A percentile compares a stretch with the other conserved stretches of the same genome.
phyloP scores from a whole-genome alignment of 2,113 vertebrate species.

The Tenrec ecaudatus region DNA sequence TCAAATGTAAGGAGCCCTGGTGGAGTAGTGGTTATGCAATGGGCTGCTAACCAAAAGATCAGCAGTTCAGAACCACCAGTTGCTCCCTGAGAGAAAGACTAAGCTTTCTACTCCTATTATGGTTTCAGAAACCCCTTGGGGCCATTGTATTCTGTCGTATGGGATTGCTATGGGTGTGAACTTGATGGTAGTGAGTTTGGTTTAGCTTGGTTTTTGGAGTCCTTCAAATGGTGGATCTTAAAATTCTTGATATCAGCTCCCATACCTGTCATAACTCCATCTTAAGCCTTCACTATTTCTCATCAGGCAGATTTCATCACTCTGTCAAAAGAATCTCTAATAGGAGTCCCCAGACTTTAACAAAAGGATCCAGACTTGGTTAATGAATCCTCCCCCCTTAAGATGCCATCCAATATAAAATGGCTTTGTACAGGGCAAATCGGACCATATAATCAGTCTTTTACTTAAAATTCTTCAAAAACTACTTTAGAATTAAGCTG shows the following conservation, averaged over 20 bases:
- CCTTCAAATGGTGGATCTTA: neutral
- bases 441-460: neutral
- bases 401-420: conserved; percentile 37
- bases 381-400: conserved; percentile 5
- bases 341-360: neutral
- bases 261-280: neutral
- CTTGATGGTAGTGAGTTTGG: too few relatives aligned
- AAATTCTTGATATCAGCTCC: conserved; percentile 41
- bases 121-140: too few relatives aligned
- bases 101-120: too few relatives aligned
- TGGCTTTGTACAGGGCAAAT: conserved; percentile 28
- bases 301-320: neutral
- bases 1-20: neutral
- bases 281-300: conserved; percentile 24
- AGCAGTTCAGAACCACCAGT: too few relatives aligned
- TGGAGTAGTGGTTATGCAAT: too few relatives aligned
- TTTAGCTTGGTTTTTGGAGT: too few relatives aligned
- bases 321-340: conserved; percentile 37
- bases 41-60: too few relatives aligned
- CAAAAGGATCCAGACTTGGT: conserved; percentile 1
- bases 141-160: too few relatives aligned
- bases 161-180: too few relatives aligned
- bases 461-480: conserved; percentile 32
- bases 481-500: neutral
- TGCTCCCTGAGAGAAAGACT: too few relatives aligned